Conservation (phyloP, 2,797 vertebrate species). For the Halcyon smyrnensis region DNA sequence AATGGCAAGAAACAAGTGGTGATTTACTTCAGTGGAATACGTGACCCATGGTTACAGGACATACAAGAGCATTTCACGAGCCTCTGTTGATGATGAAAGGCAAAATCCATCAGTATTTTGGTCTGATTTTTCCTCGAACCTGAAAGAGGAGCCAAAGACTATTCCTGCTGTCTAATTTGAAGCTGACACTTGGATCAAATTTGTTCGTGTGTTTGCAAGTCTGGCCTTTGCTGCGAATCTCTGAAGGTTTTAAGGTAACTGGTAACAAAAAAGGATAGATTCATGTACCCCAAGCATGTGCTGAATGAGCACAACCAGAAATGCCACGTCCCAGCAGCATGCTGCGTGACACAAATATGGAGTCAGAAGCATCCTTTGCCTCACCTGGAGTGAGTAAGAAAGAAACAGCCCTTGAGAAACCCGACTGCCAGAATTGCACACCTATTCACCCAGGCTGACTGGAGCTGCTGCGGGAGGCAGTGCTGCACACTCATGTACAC, state of each 20-base stretch:
- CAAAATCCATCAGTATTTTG: background rate
- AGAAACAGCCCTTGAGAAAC: background rate
- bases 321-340: background rate
- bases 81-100: background rate
- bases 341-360: accelerated
- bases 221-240: background rate
- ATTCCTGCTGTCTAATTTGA: background rate
- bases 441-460: background rate
- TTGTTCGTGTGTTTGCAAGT: background rate
- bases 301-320: background rate
- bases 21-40: background rate
- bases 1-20: background rate
- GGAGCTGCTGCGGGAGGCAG: background rate
- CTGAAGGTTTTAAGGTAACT: background rate
- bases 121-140: background rate
- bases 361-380: background rate
- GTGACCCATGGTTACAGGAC: background rate
- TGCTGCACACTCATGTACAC: background rate
- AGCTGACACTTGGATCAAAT: background rate
- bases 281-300: background rate
- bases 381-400: background rate
- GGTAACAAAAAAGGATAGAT: background rate
- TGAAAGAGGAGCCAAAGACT: background rate
- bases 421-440: background rate
- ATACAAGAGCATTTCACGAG: background rate